phyloP scores from a whole-genome alignment of 2,888 invertebrate genomes.

The Hydropsyche betteni region DNA sequence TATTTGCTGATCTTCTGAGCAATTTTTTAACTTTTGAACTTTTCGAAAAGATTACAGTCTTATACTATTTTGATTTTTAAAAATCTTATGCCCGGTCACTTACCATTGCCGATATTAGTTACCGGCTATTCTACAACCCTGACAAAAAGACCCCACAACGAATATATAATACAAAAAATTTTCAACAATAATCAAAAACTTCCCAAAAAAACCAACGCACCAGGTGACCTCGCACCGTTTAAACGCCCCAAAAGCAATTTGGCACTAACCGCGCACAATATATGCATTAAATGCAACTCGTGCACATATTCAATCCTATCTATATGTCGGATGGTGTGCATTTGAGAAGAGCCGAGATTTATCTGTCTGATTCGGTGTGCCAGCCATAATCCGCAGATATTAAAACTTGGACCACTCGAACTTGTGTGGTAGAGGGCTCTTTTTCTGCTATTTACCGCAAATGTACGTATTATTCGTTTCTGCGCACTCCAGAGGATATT shows the following conservation, averaged over 20 bases:
- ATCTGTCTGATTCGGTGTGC: slow-evolving; percentile 37
- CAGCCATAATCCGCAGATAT: slow-evolving; percentile 46
- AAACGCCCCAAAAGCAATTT: slow-evolving; percentile 12
- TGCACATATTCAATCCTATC: too few relatives aligned
- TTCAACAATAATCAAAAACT: too few relatives aligned
- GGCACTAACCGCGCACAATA: neutral
- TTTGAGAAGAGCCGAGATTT: slow-evolving; percentile 38
- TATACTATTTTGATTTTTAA: too few relatives aligned
- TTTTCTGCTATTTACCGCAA: slow-evolving; percentile 35
- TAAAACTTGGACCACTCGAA: slow-evolving; percentile 45
- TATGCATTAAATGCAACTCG: too few relatives aligned
- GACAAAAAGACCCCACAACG: too few relatives aligned
- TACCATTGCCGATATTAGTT: too few relatives aligned
- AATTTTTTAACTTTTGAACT: too few relatives aligned
- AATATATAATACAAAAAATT: too few relatives aligned
- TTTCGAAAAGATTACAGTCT: too few relatives aligned
- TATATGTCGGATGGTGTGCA: neutral
- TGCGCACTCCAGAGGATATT: neutral
- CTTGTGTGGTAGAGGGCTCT: slow-evolving; percentile 32
- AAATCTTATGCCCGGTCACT: too few relatives aligned
- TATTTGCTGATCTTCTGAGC: too few relatives aligned
- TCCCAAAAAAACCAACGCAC: neutral
- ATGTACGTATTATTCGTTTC: slow-evolving; percentile 8
- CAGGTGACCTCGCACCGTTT: neutral
- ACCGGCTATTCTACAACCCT: too few relatives aligned